Evolutionary conservation across 2,888 invertebrate species (phyloP).

Genomic region (Leistus spinibarbis): DNA sequence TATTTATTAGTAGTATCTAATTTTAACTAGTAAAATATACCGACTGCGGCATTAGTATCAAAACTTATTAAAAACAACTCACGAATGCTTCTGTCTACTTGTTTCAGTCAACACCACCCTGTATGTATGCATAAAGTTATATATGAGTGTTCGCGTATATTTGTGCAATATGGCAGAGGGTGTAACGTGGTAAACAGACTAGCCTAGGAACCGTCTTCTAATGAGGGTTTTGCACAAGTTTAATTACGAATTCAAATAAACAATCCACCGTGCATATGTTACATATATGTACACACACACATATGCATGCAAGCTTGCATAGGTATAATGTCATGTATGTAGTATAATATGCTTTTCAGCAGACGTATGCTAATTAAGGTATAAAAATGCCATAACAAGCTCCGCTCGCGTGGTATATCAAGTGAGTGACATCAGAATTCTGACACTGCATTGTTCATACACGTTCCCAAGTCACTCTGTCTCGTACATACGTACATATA

Average conservation of each 20-base stretch:
- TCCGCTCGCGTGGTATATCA: neutral
- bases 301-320: neutral
- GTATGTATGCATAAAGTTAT: neutral
- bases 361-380: conserved; percentile 31
- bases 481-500: neutral
- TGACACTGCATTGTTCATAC: conserved; percentile 22
- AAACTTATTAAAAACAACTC: neutral
- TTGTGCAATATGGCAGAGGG: neutral
- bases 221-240: conserved; percentile 35
- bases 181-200: conserved; percentile 20
- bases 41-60: neutral
- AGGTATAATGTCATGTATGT: neutral
- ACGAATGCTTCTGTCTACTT: neutral
- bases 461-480: neutral
- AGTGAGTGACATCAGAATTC: conserved; percentile 15
- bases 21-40: neutral
- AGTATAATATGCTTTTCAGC: conserved; percentile 4
- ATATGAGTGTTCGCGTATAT: neutral
- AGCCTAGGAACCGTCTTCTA: conserved; percentile 11
- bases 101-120: neutral
- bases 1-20: neutral
- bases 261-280: conserved; percentile 25
- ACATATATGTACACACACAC: neutral
- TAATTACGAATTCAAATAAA: conserved; percentile 39
- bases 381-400: conserved; percentile 25